Evolutionary conservation across 2,888 invertebrate genomes (phyloP), one percentile per base, ranked within the genome.

Genomic region (Oligia latruncula): DNA sequence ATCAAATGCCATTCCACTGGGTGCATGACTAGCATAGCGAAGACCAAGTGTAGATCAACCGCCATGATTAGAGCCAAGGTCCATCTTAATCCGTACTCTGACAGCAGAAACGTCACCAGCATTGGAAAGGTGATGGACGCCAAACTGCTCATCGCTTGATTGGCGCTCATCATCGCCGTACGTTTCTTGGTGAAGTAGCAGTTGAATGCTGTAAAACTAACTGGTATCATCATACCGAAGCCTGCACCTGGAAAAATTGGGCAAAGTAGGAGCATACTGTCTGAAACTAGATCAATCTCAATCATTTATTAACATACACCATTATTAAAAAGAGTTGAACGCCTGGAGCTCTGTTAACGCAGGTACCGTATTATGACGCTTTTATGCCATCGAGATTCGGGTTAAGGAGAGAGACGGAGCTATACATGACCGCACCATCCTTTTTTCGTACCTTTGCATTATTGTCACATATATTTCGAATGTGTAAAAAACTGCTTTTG

Each of bases 1-100:
- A 95, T 95, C 95, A 97, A 95, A 90, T 98, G 98, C 98, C 98
- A 98, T 91, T 98, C 97, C 0, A 98, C 98, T 1, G 98, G 98
- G 88, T 98, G 98, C 97, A 98, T 97, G 65, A 98, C 95, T 68
- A 97, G 90, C 97, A 98, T 98, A 1, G 98, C 98, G 55, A 98
- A 97, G 43, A 98, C 94, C 35, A 97, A 95, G 91, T 98, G 97
- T 23, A 98, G 93, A 90, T 98, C 98, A 58, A 98, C 92, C 0
- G 97, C 98, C 83, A 98, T 98, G 23, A 98, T 94, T 58, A 98
- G 92, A 13, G 97, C 97, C 5, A 98, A 95, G 23, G 98, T 98
- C 92, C 98, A 98, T 83, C 98, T 95, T 91, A 98, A 98, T 4
- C 98, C 98, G 84, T 98, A 98, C 83, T 95, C 94, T 0, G 97